These are phyloP conservation scores for Steinernema feltiae DNA, from an alignment of 1,140 invertebrate species.

Conservation along the genomic window DNA sequence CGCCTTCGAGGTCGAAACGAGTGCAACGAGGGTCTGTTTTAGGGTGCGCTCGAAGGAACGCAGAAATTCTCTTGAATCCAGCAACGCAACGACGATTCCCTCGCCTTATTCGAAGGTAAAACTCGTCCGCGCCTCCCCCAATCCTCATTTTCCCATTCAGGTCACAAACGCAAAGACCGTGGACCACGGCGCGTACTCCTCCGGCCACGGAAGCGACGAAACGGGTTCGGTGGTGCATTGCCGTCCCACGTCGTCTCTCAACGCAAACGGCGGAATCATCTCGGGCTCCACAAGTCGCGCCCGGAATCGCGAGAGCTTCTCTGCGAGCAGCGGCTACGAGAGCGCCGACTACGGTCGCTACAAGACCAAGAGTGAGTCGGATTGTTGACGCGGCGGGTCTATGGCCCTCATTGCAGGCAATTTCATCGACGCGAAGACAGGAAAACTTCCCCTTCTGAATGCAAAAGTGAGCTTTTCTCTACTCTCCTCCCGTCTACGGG, in stretches of 20 bases:
- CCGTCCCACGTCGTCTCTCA: not conserved
- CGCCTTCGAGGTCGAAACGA: not conserved
- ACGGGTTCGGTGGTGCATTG: constrained; percentile 15
- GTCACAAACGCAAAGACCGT: constrained; percentile 12
- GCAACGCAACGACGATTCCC: not conserved
- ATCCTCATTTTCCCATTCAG: not conserved
- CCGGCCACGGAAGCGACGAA: constrained; percentile 28
- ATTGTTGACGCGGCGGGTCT: not conserved
- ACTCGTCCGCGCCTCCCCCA: not conserved
- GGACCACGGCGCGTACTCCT: constrained; percentile 17
- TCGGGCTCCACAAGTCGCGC: constrained; percentile 12
- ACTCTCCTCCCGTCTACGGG: not conserved
- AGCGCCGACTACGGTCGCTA: constrained; percentile 24
- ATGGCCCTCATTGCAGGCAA: not conserved
- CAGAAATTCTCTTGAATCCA: not conserved
- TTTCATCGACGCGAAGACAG: not conserved
- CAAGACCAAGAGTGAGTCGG: not conserved
- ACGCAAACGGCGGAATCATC: not conserved
- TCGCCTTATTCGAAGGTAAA: constrained; percentile 24
- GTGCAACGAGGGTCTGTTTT: not conserved
- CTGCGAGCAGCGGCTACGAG: constrained; percentile 26
- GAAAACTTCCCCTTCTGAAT: not conserved
- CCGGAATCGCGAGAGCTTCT: constrained; percentile 28
- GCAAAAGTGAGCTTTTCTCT: not conserved
- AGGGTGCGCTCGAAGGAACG: not conserved